phyloP scores from a whole-genome alignment of 2,113 vertebrate species.

The Camarhynchus parvulus region DNA sequence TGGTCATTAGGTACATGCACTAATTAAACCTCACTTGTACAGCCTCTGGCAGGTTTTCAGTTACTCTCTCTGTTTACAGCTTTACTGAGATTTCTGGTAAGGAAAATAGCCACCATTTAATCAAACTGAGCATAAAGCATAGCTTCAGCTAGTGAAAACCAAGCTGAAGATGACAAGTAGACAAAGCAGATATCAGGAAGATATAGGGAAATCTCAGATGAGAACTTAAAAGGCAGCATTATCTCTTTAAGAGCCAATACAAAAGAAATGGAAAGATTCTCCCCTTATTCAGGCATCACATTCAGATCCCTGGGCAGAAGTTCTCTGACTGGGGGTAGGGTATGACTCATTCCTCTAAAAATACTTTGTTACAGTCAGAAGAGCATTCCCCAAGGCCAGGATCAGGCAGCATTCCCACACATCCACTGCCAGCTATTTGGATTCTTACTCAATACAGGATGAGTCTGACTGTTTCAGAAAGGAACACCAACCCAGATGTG shows the following conservation, averaged over 20 bases:
- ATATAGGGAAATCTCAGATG: not conserved
- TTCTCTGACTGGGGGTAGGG: not conserved
- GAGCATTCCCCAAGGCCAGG: not conserved
- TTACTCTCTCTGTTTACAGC: not conserved
- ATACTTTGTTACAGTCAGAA: not conserved
- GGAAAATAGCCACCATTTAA: not conserved
- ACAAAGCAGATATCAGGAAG: not conserved
- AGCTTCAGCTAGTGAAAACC: not conserved
- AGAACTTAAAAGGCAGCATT: not conserved
- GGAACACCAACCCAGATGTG: not conserved
- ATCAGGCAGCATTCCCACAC: not conserved
- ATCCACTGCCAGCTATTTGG: not conserved
- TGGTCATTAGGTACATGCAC: not conserved
- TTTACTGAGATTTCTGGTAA: not conserved
- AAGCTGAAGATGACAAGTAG: not conserved
- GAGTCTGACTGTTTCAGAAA: not conserved
- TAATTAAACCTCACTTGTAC: not conserved
- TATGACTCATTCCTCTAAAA: not conserved
- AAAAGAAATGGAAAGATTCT: not conserved
- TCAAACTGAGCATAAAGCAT: not conserved
- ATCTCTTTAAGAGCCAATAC: not conserved
- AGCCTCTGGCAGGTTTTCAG: not conserved
- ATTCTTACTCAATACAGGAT: not conserved
- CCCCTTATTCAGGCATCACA: not conserved
- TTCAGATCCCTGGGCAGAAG: not conserved